Base-by-base conservation (phyloP, 2,888 invertebrate species). In the Xylocampa areola region DNA sequence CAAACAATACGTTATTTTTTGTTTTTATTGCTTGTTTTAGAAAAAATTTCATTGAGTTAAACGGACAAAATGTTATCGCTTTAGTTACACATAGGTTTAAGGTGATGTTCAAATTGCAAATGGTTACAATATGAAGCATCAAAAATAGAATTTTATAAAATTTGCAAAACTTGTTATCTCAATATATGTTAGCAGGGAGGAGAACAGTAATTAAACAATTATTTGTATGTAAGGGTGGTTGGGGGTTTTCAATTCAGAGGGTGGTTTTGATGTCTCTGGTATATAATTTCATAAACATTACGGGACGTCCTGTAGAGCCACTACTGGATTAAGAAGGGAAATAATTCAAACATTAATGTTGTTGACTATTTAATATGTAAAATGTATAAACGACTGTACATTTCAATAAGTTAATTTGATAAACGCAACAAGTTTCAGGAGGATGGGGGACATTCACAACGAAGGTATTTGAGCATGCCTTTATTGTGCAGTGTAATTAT, bases 361-460 rank as follows among this genome's bases (percentile, higher is more conserved):
- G 82, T 89, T 84, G 88, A 90, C 88, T 88, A 87, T 89, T 90
- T 91, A 90, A 91, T 90, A 86, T 87, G 87, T 89, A 90, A 89
- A 89, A 87, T 88, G 85, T 89, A 89, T 89, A 89, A 89, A 90
- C 85, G 77, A 85, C 90, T 90, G 90, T 90, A 90, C 88, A 90
- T 86, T 88, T 82, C 80, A 86, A 87, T 90, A 89, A 90, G 87
- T 89, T 89, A 84, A 82, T 84, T 79, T 76, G 82, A 82, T 79
- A 81, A 76, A 81, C 77, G 76, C 81, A 87, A 87, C 82, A 86
- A 55, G 81, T 84, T 82, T 66, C 69, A 80, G 80, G 82, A 77
- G 79, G 74, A 79, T 66, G 80, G 81, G 70, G 81, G 83, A 81
- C 83, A 79, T 80, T 83, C 82, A 83, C 80, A 83, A 87, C 80